Evolutionary conservation across 2,888 invertebrate species (phyloP), one percentile per base, ranked within the genome.

Genomic region (Mimachlamys varia): DNA sequence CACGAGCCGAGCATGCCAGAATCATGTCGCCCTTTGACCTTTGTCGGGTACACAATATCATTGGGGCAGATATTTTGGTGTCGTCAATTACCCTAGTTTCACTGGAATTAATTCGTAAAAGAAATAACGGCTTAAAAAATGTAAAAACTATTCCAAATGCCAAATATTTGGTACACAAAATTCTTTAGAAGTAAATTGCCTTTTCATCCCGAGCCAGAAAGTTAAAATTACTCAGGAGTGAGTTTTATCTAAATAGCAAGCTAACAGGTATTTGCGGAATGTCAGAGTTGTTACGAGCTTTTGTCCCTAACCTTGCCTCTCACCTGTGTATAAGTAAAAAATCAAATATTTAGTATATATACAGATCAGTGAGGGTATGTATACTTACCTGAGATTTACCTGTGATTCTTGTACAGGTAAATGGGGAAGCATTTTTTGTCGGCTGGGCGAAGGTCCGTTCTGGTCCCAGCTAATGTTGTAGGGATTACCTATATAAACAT

Each of bases 241-340:
- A 76, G 33, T 27, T 27, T 33, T 33, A 76, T 76, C 22, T 76
- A 33, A n/a, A 33, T 76, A 33, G 0, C 12, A 76, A 62, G n/a
- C 22, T 76, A 27, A 5, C 10, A 76, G 76, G 27, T 76, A 76
- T 76, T 76, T 76, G 76, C 27, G 76, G 76, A 76, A 76, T 76
- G 27, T 76, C 3, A 10, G 27, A 12, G 13, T 33, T 22, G 22
- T 33, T 10, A 27, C 33, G 27, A 58, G 58, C 58, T 10, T n/a
- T 58, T 58, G 58, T 58, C 22, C n/a, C 22, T 58, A 58, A 58
- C 58, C 27, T 76, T 33, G 33, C 76, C 44, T 76, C 33, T 76
- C 76, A 76, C 7, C 76, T 76, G 76, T 76, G 22, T 76, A 76
- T 76, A 76, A 76, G 76, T 76, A 76, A 76, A 76, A 76, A 27